These are phyloP conservation scores for Ctenodactylus gundi DNA, from an alignment of 2,113 vertebrate species.

Conservation along the genomic window DNA sequence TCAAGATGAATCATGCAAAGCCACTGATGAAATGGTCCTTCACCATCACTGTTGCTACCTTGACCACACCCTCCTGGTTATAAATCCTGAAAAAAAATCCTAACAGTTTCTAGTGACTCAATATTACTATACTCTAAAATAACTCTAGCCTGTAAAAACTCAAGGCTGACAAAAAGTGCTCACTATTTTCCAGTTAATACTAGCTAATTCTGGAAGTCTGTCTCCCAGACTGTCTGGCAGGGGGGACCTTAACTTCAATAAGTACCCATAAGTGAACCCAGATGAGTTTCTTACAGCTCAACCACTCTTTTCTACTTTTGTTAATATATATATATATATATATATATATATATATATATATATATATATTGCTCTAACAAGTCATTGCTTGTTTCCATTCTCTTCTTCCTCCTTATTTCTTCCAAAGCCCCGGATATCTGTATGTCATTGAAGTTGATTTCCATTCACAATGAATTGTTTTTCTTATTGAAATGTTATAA, in stretches of 20 bases:
- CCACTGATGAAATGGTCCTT: too few species aligned
- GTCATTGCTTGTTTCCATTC: not conserved
- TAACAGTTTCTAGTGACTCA: not conserved
- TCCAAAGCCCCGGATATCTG: too few species aligned
- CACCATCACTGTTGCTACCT: too few species aligned
- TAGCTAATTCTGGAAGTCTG: not conserved
- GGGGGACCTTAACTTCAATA: not conserved
- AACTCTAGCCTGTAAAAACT: not conserved
- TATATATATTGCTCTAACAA: not conserved
- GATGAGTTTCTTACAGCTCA: not conserved
- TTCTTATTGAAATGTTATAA: not conserved
- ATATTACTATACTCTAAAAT: not conserved
- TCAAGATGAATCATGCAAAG: too few species aligned
- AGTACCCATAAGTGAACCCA: not conserved
- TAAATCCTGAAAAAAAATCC: not conserved
- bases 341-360: too few species aligned
- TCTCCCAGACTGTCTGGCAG: not conserved
- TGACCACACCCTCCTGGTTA: not conserved
- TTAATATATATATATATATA: too few species aligned
- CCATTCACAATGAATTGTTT: not conserved
- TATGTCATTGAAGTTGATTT: not conserved
- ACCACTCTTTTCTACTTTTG: accelerated
- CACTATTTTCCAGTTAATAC: not conserved
- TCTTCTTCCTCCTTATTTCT: not conserved
- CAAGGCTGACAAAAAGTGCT: not conserved